Base-by-base conservation (phyloP, 2,113 vertebrate species). In the Eptesicus fuscus region DNA sequence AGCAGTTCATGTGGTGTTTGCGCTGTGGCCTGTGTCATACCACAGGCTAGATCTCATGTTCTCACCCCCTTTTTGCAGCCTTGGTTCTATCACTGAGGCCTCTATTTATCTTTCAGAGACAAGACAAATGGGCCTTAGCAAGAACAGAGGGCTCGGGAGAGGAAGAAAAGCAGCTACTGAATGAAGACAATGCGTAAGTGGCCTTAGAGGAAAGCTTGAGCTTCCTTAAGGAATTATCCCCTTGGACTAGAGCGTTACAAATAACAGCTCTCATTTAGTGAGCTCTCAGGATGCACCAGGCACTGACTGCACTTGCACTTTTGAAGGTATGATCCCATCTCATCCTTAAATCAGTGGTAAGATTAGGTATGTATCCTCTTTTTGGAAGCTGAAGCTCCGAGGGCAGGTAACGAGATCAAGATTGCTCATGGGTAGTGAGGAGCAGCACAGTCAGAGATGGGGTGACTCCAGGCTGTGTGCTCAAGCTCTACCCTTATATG, bases 361-460 rank as follows among this genome's bases (percentile, higher is more conserved):
- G 78, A 47, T 28, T 63, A 49, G 42, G n/a, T 40, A 6, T 77
- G 22, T 67, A 35, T 65, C 78, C 5, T 35, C 14, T 20, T 91
- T 83, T 82, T 17, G n/a, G 63, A 91, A 86, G 49, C 63, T 94
- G 23, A 86, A 70, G 44, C 56, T 94, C n/a, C 49, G 25, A 91
- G 49, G 7, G 18, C 79, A 44, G 56, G 30, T 49, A 44, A 59
- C 28, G 5, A 4, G 23, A 86, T 63, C 32, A 82, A 78, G 18
- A 77, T 9, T 44, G 32, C 18, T 20, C 8, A 47, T 28, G 7
- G 78, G 35, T 37, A 84, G 74, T 20, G 18, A 59, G 44, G 25
- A 59, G 59, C n/a, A 5, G 30, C 61, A 53, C 3, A n/a, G 1
- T 23, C 56, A 83, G 74, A 47, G 44, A 7, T 18, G 47, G 67